phyloP scores from a whole-genome alignment of 1,140 invertebrate genomes.

The fruit fly (Drosophila melanogaster) region DNA sequence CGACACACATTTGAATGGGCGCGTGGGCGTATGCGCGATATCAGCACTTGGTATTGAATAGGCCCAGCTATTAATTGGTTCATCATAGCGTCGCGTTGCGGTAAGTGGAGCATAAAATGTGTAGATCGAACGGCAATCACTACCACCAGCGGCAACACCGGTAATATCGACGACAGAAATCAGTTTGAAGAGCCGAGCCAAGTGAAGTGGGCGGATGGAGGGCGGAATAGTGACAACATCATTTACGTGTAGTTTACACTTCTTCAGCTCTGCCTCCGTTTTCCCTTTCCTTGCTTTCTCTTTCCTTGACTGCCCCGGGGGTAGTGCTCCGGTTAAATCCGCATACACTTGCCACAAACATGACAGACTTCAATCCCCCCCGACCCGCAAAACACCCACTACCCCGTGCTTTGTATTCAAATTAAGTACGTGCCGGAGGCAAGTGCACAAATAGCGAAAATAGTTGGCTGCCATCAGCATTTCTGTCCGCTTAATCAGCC shows the following conservation, averaged over 20 bases:
- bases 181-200: slow-evolving; percentile 15
- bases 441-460: slow-evolving; percentile 38
- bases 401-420: slow-evolving; percentile 29
- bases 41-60: slow-evolving; percentile 42
- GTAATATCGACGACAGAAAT: slow-evolving; percentile 1
- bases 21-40: slow-evolving; percentile 42
- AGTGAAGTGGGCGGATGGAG: slow-evolving; percentile 25
- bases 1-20: slow-evolving; percentile 1
- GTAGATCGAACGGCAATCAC: slow-evolving; percentile 11
- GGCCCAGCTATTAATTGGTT: slow-evolving; percentile 41
- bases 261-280: slow-evolving; percentile 2
- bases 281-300: background rate
- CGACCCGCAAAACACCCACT: too few relatives aligned
- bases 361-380: slow-evolving; percentile 3
- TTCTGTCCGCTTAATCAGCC: slow-evolving; percentile 34
- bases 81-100: background rate
- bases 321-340: background rate
- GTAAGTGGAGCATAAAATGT: slow-evolving; percentile 12
- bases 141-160: background rate
- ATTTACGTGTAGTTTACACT: slow-evolving; percentile 58
- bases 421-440: slow-evolving; percentile 41
- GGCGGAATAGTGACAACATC: slow-evolving; percentile 49
- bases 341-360: slow-evolving; percentile 6
- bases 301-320: background rate
- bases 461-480: slow-evolving; percentile 37